Evolutionary conservation across 2,797 vertebrate species (phyloP).

Genomic region (Glossophaga mutica): DNA sequence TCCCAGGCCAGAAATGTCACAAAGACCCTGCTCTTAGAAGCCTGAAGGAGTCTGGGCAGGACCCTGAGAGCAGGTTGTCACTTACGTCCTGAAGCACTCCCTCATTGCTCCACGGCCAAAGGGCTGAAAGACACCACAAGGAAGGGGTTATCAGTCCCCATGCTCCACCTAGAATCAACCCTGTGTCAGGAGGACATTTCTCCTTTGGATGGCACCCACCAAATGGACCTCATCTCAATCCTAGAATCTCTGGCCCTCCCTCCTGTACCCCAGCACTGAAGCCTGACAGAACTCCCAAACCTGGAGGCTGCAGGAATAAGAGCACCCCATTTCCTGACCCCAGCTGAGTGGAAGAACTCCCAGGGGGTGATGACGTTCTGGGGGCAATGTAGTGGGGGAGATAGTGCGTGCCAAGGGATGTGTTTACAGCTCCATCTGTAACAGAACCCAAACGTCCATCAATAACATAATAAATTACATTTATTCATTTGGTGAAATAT

Average conservation of each 20-base stretch:
- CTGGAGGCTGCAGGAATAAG: neutral
- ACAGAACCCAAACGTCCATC: neutral
- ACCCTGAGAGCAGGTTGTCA: slow-evolving; percentile 25
- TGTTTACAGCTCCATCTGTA: neutral
- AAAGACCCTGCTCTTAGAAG: neutral
- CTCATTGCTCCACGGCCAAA: slow-evolving; percentile 98
- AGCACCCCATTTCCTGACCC: neutral
- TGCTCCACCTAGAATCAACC: neutral
- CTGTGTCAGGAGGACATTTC: neutral
- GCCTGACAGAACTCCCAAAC: neutral
- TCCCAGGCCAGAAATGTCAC: neutral
- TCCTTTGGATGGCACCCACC: neutral
- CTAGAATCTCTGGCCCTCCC: neutral
- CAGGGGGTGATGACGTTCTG: accelerated
- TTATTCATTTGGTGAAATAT: neutral
- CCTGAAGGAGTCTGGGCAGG: neutral
- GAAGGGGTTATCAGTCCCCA: neutral
- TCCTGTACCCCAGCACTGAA: neutral
- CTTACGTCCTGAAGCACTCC: slow-evolving; percentile 98
- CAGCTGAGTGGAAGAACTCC: neutral
- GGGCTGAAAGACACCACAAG: slow-evolving; percentile 83
- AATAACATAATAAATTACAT: neutral
- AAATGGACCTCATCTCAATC: neutral
- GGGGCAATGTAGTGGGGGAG: neutral
- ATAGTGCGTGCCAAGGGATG: neutral